These are phyloP conservation scores for Actenoides hombroni DNA, from an alignment of 2,113 vertebrate species.

Conservation along the genomic window DNA sequence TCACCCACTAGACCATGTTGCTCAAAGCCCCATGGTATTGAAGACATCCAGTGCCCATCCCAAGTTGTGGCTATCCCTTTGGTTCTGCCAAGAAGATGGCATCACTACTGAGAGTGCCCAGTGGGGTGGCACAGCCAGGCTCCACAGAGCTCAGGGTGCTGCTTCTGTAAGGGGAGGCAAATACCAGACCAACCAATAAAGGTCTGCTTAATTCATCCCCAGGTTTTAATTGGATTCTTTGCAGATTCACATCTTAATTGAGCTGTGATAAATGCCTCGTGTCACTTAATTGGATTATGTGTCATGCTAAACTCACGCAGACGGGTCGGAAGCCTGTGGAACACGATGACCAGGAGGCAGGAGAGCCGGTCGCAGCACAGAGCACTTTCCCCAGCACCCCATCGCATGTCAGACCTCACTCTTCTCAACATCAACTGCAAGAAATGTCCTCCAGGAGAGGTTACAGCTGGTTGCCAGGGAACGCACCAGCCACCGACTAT, in stretches of 20 bases:
- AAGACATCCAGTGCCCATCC: not conserved
- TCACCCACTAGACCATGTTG: too few species aligned
- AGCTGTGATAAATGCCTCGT: not conserved
- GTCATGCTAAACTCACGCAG: not conserved
- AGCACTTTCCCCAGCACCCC: not conserved
- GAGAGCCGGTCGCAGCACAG: accelerated
- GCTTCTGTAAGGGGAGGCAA: not conserved
- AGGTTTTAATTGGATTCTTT: not conserved
- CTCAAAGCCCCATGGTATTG: too few species aligned
- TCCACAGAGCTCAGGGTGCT: not conserved
- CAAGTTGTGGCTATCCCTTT: too few species aligned
- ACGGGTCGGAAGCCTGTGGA: accelerated
- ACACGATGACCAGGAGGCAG: not conserved
- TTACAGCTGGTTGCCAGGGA: not conserved
- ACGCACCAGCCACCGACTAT: accelerated
- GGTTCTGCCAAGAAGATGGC: not conserved
- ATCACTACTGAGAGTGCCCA: accelerated
- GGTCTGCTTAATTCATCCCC: not conserved
- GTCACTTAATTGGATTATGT: not conserved
- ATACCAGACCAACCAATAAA: not conserved
- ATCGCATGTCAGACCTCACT: accelerated
- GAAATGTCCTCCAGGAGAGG: not conserved
- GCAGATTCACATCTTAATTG: not conserved
- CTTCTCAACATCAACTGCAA: not conserved
- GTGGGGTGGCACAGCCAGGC: not conserved